phyloP scores from a whole-genome alignment of 2,113 vertebrate species.

The Mormyrus lacerda region DNA sequence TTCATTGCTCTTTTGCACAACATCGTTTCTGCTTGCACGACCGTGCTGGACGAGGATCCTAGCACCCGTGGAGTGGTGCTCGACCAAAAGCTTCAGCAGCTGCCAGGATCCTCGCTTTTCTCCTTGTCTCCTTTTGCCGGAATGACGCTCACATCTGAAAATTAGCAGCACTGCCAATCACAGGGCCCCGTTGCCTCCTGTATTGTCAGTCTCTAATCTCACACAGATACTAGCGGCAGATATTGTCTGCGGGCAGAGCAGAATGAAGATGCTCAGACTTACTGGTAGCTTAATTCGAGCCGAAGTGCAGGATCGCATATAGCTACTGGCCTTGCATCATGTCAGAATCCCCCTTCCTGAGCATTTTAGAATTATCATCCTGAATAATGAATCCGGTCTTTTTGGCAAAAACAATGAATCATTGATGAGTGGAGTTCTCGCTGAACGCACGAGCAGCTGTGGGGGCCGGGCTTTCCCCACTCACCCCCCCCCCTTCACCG shows the following conservation, averaged over 20 bases:
- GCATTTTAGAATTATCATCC: slow-evolving; percentile 48
- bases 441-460: slow-evolving; percentile 18
- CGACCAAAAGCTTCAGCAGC: background rate
- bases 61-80: background rate
- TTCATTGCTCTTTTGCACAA: background rate
- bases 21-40: background rate
- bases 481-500: background rate
- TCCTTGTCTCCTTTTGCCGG: background rate
- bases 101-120: background rate
- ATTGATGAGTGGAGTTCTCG: slow-evolving; percentile 46
- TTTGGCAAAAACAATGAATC: slow-evolving; percentile 45
- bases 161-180: background rate
- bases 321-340: background rate
- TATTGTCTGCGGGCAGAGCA: background rate
- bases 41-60: background rate
- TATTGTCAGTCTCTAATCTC: background rate
- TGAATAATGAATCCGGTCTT: slow-evolving; percentile 39
- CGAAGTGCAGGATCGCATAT: background rate
- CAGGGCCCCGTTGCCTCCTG: background rate
- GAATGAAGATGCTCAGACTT: background rate
- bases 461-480: slow-evolving; percentile 54
- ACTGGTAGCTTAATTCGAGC: background rate
- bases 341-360: background rate
- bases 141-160: background rate
- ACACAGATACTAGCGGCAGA: background rate